A percentile compares a stretch with the other conserved stretches of the same genome.
Conservation (phyloP, 2,797 vertebrate species). For the Pseudotriccus pelzelni region DNA sequence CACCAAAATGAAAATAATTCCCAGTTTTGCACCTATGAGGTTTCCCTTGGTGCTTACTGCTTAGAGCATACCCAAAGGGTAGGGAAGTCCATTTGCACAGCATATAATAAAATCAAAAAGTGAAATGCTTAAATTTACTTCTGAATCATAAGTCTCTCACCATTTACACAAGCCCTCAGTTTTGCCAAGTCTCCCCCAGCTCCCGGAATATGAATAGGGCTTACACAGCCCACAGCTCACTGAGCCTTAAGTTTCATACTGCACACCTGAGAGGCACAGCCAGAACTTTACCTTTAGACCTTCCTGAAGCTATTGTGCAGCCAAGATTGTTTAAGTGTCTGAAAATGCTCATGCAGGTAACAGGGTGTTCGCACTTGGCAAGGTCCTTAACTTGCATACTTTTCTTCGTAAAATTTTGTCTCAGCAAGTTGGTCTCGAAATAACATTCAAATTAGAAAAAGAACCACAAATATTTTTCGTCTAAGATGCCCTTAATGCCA, state of each 20-base stretch:
- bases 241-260: not conserved
- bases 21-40: not conserved
- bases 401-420: not conserved
- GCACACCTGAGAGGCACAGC: not conserved
- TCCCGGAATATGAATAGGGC: not conserved
- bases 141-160: not conserved
- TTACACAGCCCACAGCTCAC: not conserved
- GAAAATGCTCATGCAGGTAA: not conserved
- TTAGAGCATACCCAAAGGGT: not conserved
- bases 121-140: not conserved
- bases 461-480: not conserved
- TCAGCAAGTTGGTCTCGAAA: not conserved
- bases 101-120: not conserved
- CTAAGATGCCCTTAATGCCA: not conserved
- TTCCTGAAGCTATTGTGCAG: not conserved
- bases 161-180: not conserved
- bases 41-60: rapidly evolving
- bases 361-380: not conserved
- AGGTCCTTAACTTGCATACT: not conserved
- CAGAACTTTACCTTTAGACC: not conserved
- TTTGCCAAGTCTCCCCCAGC: not conserved
- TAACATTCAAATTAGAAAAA: not conserved
- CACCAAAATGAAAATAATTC: not conserved
- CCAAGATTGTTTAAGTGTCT: not conserved
- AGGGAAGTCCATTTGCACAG: not conserved